phyloP scores from a whole-genome alignment of 2,797 vertebrate species.

The Heteromormyrus szaboi region DNA sequence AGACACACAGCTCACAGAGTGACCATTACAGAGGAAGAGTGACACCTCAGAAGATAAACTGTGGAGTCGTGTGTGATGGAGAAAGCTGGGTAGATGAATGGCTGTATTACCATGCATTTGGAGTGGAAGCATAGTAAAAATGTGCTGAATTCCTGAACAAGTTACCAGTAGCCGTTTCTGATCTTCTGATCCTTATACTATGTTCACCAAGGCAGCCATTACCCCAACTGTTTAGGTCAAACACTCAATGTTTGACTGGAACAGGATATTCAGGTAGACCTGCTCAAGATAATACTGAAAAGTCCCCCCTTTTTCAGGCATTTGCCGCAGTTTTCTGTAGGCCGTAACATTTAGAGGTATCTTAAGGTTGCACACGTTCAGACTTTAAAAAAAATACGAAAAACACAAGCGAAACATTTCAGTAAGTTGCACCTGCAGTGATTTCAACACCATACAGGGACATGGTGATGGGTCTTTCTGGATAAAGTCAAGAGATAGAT shows the following conservation, averaged over 20 bases:
- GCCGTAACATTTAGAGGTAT: not conserved
- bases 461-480: not conserved
- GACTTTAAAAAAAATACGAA: not conserved
- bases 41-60: constrained; percentile 43
- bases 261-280: not conserved
- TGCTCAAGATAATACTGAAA: not conserved
- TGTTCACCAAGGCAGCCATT: not conserved
- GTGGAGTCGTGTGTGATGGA: not conserved
- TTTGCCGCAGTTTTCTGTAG: not conserved
- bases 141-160: not conserved
- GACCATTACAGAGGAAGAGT: constrained; percentile 30
- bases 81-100: not conserved
- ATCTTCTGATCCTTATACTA: not conserved
- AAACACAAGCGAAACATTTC: not conserved
- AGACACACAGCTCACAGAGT: constrained; percentile 15
- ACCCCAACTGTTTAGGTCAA: not conserved
- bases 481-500: not conserved
- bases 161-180: not conserved
- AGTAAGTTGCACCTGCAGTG: not conserved
- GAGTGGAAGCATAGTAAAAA: not conserved
- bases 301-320: not conserved
- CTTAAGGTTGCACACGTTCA: not conserved
- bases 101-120: not conserved
- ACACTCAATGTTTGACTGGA: not conserved
- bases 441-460: not conserved